Base-by-base conservation (phyloP, 2,797 vertebrate genomes). In the Acomys russatus region DNA sequence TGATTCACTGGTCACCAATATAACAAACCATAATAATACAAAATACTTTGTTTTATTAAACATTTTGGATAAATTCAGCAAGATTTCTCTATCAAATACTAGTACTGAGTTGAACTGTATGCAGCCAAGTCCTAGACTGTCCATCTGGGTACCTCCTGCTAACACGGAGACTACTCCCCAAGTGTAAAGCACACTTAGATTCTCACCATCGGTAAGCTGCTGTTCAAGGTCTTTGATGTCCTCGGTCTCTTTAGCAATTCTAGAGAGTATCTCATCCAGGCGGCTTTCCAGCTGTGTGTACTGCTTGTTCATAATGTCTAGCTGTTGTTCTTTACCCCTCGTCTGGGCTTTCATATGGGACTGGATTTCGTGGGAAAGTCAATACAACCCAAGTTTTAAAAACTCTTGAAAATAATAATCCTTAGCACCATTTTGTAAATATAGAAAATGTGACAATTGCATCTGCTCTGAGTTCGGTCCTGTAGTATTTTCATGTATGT, bases 211-310 rank as follows among this genome's bases (percentile, higher is more conserved):
- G 0, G 99, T 99, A 88, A 99, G 99, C 97, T 99, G 99, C 86
- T 99, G 99, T 97, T 99, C 99, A 98, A 99, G 98, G 96, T 99
- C 99, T 98, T 98, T 99, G 98, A 99, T 99, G 98, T 99, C 99
- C 97, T 99, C 99, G 0, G 99, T 99, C 98, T 99, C 99, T 95
- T 98, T 99, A 44, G 99, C 99, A 93, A 99, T 99, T 95, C 99
- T 99, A 71, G 99, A 99, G 76, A 99, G 98, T 98, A 99, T 98
- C 87, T 99, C 98, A 35, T 99, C 99, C 78, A 99, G 98, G 92
- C 99, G 99, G 80, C 96, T 98, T 98, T 99, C 99, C 33, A 99
- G 98, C 95, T 99, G 98, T 8, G 98, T 97, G 95, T 98, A 99
- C 30, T 98, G 98, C 94, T 98, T 98, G 97, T 97, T 99, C 99